phyloP scores from a whole-genome alignment of 2,888 invertebrate genomes.

The Seladonia tumulorum region DNA sequence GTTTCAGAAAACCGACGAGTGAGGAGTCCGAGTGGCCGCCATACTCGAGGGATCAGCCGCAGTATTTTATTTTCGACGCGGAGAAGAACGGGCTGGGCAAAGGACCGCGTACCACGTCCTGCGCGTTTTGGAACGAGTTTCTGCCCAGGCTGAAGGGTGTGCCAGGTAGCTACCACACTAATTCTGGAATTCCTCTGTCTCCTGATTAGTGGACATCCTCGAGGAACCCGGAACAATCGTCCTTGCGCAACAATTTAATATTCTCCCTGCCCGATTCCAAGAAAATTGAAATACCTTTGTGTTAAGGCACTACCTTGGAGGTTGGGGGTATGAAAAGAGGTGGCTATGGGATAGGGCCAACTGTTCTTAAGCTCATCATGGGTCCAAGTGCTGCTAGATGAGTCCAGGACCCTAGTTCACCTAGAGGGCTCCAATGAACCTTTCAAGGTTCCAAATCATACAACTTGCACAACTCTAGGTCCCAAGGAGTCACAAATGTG shows the following conservation, averaged over 20 bases:
- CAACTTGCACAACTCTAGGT: no score
- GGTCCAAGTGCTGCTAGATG: no score
- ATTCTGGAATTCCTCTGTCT: not conserved
- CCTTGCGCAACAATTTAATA: not conserved
- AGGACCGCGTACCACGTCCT: constrained; percentile 93
- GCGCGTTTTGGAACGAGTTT: constrained; percentile 98
- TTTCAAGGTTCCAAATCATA: no score
- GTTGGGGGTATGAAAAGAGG: not conserved
- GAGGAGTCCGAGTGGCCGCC: constrained; percentile 94
- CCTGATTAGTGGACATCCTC: not conserved
- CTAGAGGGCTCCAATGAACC: no score
- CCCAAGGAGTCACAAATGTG: no score
- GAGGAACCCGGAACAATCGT: not conserved
- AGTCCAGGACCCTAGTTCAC: no score
- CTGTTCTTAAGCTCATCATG: not conserved
- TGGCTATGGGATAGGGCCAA: not conserved
- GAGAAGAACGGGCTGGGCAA: constrained; percentile 89
- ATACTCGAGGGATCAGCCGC: constrained; percentile 93
- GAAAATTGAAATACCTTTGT: not conserved
- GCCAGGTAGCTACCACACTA: constrained; percentile 85
- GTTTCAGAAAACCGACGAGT: constrained; percentile 84
- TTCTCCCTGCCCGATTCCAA: not conserved
- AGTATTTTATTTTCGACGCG: constrained; percentile 95
- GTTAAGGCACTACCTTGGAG: not conserved
- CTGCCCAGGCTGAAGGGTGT: constrained; percentile 94